These are phyloP conservation scores for Aricia artaxerxes DNA, from an alignment of 2,888 invertebrate species.

Conservation along the genomic window DNA sequence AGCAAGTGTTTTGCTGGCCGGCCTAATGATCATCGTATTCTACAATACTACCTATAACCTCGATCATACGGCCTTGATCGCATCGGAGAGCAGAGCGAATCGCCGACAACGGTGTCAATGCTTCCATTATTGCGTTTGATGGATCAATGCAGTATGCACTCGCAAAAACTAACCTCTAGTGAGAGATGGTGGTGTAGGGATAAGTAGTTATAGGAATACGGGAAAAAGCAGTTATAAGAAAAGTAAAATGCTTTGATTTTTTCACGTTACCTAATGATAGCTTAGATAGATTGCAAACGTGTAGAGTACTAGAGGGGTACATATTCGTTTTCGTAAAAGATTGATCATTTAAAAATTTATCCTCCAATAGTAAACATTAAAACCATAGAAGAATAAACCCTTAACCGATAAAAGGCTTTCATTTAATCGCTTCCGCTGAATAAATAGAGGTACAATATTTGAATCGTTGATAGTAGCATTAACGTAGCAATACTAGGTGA, in stretches of 20 bases:
- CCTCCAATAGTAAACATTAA: no score
- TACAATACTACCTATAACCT: neutral
- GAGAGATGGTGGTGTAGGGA: neutral
- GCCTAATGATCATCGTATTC: neutral
- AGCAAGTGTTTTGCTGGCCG: no score
- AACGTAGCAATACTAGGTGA: no score
- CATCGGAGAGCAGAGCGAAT: constrained; percentile 3
- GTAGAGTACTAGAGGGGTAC: no score
- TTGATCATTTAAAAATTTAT: no score
- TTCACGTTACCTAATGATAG: no score
- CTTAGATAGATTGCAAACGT: no score
- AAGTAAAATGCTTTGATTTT: no score
- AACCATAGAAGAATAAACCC: no score
- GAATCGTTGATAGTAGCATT: neutral
- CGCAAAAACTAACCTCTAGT: neutral
- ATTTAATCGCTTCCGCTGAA: no score
- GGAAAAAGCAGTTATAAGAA: neutral
- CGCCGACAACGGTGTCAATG: neutral
- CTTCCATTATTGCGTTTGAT: neutral
- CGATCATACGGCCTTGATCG: neutral
- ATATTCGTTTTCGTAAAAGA: no score
- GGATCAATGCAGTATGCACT: neutral
- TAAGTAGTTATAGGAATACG: neutral
- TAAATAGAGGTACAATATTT: neutral
- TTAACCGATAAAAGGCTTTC: no score